These are phyloP conservation scores for Metridium senile DNA, from an alignment of 92 coral and sea anemone genomes.

Conservation along the genomic window DNA sequence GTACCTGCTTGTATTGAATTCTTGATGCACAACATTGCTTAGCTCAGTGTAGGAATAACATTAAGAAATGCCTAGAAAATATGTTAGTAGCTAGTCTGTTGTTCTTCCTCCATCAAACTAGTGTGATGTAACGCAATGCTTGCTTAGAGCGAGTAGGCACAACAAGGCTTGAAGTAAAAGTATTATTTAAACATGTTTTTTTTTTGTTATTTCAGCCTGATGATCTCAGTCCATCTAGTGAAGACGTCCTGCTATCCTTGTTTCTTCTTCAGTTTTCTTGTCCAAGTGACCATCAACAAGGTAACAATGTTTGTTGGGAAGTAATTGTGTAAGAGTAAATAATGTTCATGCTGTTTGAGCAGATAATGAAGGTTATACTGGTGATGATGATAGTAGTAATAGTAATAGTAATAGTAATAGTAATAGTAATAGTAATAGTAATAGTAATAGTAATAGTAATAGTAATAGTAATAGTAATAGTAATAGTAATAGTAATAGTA, in stretches of 20 bases:
- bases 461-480: not conserved
- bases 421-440: not conserved
- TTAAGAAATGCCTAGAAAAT: too few relatives aligned
- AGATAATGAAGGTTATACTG: not conserved
- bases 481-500: not conserved
- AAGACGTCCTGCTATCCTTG: constrained; percentile 57
- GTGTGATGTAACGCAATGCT: not conserved
- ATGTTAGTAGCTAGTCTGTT: too few relatives aligned
- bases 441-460: not conserved
- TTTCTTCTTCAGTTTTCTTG: constrained; percentile 41
- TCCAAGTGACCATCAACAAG: constrained; percentile 5
- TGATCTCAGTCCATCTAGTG: constrained; percentile 32
- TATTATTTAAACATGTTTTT: too few relatives aligned
- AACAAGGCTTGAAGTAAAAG: too few relatives aligned
- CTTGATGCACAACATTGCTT: too few relatives aligned
- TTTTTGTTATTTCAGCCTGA: constrained; percentile 50
- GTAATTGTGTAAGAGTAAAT: too few relatives aligned
- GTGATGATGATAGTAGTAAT: not conserved
- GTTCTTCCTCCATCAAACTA: too few relatives aligned
- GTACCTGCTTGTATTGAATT: too few relatives aligned
- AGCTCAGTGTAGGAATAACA: too few relatives aligned
- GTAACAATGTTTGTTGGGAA: too few relatives aligned
- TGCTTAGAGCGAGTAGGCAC: not conserved
- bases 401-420: not conserved
- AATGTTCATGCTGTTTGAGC: not conserved